phyloP scores from a whole-genome alignment of 2,888 invertebrate species.

The Heliconius charithonia region DNA sequence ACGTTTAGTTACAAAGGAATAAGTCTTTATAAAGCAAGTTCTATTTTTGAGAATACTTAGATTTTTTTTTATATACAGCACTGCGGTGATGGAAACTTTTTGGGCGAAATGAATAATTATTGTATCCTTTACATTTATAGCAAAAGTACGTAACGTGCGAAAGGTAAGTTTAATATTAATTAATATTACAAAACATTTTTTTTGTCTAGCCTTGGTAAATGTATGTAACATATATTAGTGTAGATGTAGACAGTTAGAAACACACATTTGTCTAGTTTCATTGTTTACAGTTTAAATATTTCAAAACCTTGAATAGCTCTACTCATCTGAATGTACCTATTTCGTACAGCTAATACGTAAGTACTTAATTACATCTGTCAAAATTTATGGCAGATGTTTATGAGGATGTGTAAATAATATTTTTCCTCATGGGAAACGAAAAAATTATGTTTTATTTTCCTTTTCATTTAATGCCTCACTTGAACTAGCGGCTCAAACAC shows the following conservation, averaged over 20 bases:
- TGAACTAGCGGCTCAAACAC: too few relatives aligned
- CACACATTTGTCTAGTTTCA: neutral
- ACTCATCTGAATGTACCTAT: neutral
- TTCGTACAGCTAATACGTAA: neutral
- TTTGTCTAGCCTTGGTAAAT: neutral
- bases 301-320: neutral
- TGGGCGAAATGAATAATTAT: neutral
- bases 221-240: neutral
- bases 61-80: neutral
- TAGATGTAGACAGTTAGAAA: neutral
- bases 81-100: neutral
- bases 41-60: neutral
- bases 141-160: neutral
- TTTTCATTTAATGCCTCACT: too few relatives aligned
- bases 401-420: neutral
- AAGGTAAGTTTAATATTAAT: conserved; percentile 1
- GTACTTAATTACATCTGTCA: neutral
- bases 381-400: neutral
- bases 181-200: neutral
- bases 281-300: conserved; percentile 1
- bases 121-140: neutral
- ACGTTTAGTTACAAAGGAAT: neutral
- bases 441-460: neutral
- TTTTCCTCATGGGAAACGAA: too few relatives aligned
- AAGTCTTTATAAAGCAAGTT: neutral